Percentiles rank a stretch among this genome's conserved stretches.
Conservation (phyloP, 2,888 invertebrate genomes). For the Cybosia mesomella region DNA sequence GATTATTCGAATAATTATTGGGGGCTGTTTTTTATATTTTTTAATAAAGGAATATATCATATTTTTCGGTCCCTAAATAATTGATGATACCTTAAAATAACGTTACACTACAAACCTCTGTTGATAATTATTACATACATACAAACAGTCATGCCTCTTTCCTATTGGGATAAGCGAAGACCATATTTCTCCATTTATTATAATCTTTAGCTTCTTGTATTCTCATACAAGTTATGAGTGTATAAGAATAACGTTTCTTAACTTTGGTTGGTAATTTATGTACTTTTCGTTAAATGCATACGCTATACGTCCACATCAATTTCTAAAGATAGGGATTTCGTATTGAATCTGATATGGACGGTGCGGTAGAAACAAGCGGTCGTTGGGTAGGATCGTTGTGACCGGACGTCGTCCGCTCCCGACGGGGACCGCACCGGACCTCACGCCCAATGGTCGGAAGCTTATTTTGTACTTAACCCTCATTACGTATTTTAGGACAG, state of each 20-base stretch:
- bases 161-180: background rate
- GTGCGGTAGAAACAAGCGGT: slow-evolving; percentile 36
- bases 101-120: too few relatives aligned
- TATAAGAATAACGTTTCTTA: background rate
- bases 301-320: background rate
- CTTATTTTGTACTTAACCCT: slow-evolving; percentile 54
- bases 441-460: slow-evolving; percentile 51
- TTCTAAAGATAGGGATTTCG: background rate
- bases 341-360: background rate
- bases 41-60: too few relatives aligned
- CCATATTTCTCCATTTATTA: background rate
- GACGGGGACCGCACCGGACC: slow-evolving; percentile 42
- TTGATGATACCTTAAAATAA: too few relatives aligned
- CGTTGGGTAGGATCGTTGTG: slow-evolving; percentile 36
- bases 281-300: too few relatives aligned
- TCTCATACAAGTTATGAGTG: too few relatives aligned
- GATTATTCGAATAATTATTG: too few relatives aligned
- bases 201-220: too few relatives aligned
- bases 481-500: slow-evolving; percentile 53
- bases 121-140: background rate
- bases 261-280: background rate
- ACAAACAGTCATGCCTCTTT: too few relatives aligned
- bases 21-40: too few relatives aligned
- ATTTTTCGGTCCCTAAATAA: too few relatives aligned
- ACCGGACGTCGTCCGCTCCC: slow-evolving; percentile 39